These are phyloP conservation scores for Tetrax tetrax DNA, from an alignment of 2,113 vertebrate genomes.

Conservation along the genomic window DNA sequence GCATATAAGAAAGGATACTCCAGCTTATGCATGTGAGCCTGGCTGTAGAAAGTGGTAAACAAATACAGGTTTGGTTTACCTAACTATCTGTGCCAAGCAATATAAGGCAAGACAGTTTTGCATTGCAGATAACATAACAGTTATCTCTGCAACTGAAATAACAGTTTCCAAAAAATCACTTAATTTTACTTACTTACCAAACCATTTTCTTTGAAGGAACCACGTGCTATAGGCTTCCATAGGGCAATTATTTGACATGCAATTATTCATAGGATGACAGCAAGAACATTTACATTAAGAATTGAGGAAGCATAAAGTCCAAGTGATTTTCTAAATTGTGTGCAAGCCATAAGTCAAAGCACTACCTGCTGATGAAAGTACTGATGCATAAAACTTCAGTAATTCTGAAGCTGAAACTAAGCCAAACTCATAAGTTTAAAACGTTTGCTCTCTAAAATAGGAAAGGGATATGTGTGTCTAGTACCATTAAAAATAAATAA, in stretches of 20 bases:
- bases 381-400: not conserved
- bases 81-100: not conserved
- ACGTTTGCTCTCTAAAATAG: not conserved
- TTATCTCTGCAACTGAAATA: no score
- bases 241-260: not conserved
- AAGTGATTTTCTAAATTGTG: conserved; percentile 27
- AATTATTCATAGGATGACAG: not conserved
- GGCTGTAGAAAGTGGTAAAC: not conserved
- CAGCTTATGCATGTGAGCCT: not conserved
- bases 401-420: not conserved
- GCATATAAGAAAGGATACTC: not conserved
- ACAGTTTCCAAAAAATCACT: not conserved
- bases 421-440: not conserved
- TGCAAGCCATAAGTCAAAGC: not conserved
- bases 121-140: no score
- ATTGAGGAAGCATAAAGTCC: not conserved
- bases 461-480: not conserved
- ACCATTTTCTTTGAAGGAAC: not conserved
- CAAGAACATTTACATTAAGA: conserved; percentile 1
- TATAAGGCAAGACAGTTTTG: not conserved
- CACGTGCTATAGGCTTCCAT: not conserved
- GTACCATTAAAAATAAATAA: conserved; percentile 29
- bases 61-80: not conserved
- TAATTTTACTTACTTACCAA: not conserved
- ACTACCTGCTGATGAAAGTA: not conserved